These are phyloP conservation scores for Climacteris rufus DNA, from an alignment of 2,113 vertebrate genomes.

Conservation along the genomic window DNA sequence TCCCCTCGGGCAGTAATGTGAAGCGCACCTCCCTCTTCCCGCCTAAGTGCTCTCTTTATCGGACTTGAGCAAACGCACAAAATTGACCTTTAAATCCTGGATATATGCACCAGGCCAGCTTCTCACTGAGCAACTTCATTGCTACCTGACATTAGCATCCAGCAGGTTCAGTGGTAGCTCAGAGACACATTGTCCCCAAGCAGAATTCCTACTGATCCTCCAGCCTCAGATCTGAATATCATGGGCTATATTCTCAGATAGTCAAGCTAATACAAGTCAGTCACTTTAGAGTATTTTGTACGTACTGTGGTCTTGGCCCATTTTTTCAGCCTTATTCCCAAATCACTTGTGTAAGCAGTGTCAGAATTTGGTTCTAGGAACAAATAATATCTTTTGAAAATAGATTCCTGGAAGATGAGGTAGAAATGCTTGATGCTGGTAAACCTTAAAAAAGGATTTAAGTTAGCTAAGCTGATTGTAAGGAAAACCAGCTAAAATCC, in stretches of 20 bases:
- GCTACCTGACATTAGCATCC: background rate
- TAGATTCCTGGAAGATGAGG: conserved; percentile 39
- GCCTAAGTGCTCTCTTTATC: background rate
- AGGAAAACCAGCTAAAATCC: conserved; percentile 45
- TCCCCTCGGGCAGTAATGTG: background rate
- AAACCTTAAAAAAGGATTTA: conserved; percentile 49
- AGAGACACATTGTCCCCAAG: background rate
- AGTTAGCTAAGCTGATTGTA: conserved; percentile 56
- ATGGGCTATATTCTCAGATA: background rate
- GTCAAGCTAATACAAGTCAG: background rate
- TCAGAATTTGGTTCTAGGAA: conserved; percentile 1
- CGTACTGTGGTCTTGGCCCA: background rate
- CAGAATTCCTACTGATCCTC: background rate
- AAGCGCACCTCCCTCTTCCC: rapidly evolving
- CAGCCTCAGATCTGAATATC: background rate
- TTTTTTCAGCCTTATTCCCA: background rate
- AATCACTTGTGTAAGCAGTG: background rate
- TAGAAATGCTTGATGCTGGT: conserved; percentile 32
- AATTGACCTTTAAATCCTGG: background rate
- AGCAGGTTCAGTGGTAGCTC: background rate
- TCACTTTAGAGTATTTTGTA: background rate
- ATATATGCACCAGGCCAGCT: background rate
- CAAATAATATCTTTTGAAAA: conserved; percentile 30
- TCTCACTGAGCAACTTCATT: background rate
- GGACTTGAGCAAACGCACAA: background rate